Evolutionary conservation across 1,140 invertebrate genomes (phyloP), one percentile per base, ranked within the genome.

Genomic region (Oscheius sp.): DNA sequence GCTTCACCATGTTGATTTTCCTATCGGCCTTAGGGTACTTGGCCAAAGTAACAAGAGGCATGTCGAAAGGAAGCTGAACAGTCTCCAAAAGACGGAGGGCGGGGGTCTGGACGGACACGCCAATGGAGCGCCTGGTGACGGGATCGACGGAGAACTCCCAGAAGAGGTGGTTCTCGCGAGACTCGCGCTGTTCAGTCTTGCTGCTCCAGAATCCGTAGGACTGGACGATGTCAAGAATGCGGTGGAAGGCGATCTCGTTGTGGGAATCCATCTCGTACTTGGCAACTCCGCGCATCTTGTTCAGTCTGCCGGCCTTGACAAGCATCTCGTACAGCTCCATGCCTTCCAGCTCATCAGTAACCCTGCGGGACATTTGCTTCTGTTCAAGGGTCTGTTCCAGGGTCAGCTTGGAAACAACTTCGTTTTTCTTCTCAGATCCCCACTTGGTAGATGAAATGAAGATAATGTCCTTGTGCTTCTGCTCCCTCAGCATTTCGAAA

Each of bases 201-300:
- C 38, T 28, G 18, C 32, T 62, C 75, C 75, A 77, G 67, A 77
- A 77, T 23, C 64, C 42, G 59, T 77, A 55, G 10, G 49, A 32
- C 59, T 74, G 77, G 64, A 76, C 20, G 31, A 77, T 23, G 31
- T 76, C 73, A 55, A 62, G 77, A 26, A 76, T n/a, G 18, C 38
- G 28, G 29, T 64, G 26, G 74, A 77, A 61, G 34, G 34, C 23
- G 28, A 34, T 3, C 32, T 76, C 59, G 28, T 18, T 15, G 26
- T 75, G 32, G 36, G 10, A 35, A 45, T 32, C 35, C 18, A 76
- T 35, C 18, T 76, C 23, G 74, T 77, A 76, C 64, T 68, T 35
- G 38, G 58, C 18, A 38, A 64, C 36, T 31, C 42, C 67, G 34
- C 34, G 55, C 23, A 68, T 45, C 32, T 68, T 61, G 74, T 58